Base-by-base conservation (phyloP, 2,888 invertebrate species). In the Epirrhoe alternata region DNA sequence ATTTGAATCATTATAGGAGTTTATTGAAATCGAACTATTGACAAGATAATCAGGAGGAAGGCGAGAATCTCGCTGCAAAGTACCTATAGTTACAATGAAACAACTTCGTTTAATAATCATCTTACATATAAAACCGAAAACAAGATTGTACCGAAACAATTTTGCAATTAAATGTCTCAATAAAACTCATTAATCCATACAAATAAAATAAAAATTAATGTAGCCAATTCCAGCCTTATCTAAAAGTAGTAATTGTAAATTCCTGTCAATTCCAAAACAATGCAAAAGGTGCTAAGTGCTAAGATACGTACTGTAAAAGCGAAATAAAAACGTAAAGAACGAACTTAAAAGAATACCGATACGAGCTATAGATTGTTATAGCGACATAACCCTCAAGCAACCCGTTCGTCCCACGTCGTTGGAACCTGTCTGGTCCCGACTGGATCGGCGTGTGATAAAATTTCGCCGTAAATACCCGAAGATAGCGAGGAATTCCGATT, bases 401-500 rank as follows among this genome's bases (percentile, higher is more conserved):
- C 74, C 71, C 70, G 76, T 76, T 74, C 83, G 69, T 77, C 81
- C 83, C 79, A 83, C 82, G 79, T 76, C 72, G 59, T 10, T n/a
- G 52, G 63, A 80, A 82, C 84, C 80, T 77, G 83, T 81, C 77
- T 74, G 67, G 68, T 62, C 69, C 64, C 38, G 74, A 76, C 77
- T 74, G 81, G 79, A 76, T 75, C 76, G 72, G 66, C 59, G 77
- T 77, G 83, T 80, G 83, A 85, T 84, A 85, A 82, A 83, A 84
- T 83, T 83, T 83, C 77, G 77, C 81, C 73, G 81, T 82, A 85
- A 85, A 84, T 81, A 83, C 78, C 75, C 72, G 70, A 71, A 74
- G 82, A 85, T 83, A 80, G 75, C 66, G 66, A 74, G 81, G 81
- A 85, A 85, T 86, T 81, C 77, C 73, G 84, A 85, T 83, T 75